Evolutionary conservation across 2,113 vertebrate species (phyloP), one percentile per base, ranked within the genome.

Genomic region (Saccopteryx leptura): DNA sequence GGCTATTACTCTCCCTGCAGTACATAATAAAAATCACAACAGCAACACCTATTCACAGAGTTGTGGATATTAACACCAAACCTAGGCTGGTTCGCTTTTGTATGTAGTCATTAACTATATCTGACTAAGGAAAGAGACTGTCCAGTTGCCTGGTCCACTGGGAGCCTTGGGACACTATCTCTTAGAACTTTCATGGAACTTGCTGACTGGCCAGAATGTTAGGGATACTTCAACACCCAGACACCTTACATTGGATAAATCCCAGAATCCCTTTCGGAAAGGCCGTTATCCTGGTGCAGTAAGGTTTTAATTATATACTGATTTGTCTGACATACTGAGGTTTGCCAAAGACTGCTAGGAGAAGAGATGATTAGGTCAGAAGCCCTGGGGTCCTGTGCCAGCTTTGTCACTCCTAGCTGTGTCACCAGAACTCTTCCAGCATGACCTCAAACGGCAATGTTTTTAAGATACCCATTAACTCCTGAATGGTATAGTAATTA

Each of bases 401-500:
- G 13, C 33, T 96, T 50, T 72, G 33, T 68, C 9, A 58, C 7
- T 50, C 75, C 52, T 72, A 61, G 11, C 18, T 56, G 14, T 26
- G 28, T 81, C n/a, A 23, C 11, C 5, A n/a, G 58, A 75, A 26
- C 56, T 86, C 48, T 69, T 74, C 46, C 31, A 94, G 46, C 2
- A 23, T 46, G 48, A 46, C 6, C 33, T 33, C 50, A 82, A 86
- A 68, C 58, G 50, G 17, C 39, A 63, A 28, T 81, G 5, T 31
- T 93, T 95, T 84, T 92, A 94, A 87, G 28, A 75, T 28, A 26
- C 21, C 2, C 8, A 33, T 48, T 28, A 79, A 88, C 26, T 63
- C 31, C 15, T 74, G 31, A 61, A 74, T 87, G 13, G 39, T 66
- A 71, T n/a, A 87, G 26, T 84, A 79, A 94, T 75, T 79, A 80